Evolutionary conservation across 2,113 vertebrate genomes (phyloP).

Genomic region (Odontesthes bonariensis): DNA sequence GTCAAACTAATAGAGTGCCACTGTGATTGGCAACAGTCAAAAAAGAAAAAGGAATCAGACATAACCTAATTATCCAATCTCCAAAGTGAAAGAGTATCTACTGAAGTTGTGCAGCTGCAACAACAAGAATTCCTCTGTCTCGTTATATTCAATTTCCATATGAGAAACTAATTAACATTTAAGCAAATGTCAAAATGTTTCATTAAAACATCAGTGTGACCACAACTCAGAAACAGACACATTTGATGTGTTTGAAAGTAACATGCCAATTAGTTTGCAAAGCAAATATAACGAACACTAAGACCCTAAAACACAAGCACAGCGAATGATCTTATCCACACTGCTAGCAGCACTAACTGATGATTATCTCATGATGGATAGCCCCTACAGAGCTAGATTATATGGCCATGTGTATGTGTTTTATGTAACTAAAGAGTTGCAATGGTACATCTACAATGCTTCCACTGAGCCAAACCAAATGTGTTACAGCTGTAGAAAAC

Average conservation of each 20-base stretch:
- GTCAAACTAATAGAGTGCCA: slow-evolving; percentile 7
- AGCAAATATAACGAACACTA: slow-evolving; percentile 15
- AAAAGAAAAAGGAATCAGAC: slow-evolving; percentile 12
- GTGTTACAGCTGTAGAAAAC: slow-evolving; percentile 49
- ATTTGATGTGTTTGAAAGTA: neutral
- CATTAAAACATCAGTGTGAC: slow-evolving; percentile 30
- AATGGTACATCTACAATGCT: slow-evolving; percentile 13
- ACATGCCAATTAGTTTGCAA: slow-evolving; percentile 4
- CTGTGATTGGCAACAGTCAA: slow-evolving; percentile 37
- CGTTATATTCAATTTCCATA: slow-evolving; percentile 33
- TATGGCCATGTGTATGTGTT: slow-evolving; percentile 4
- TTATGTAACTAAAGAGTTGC: slow-evolving; percentile 15
- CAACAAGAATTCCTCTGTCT: slow-evolving; percentile 12
- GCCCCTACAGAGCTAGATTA: neutral
- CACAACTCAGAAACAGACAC: neutral
- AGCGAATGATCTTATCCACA: slow-evolving; percentile 9
- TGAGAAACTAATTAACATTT: slow-evolving; percentile 46
- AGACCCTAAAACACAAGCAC: neutral
- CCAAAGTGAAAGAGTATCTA: slow-evolving; percentile 43
- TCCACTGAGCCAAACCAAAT: slow-evolving; percentile 37
- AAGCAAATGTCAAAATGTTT: slow-evolving; percentile 34
- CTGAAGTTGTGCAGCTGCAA: slow-evolving; percentile 49
- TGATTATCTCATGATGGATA: slow-evolving; percentile 25
- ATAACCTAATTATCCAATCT: slow-evolving; percentile 64
- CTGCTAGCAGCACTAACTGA: slow-evolving; percentile 11